These are phyloP conservation scores for Nestor notabilis DNA, from an alignment of 2,113 vertebrate species.

Conservation along the genomic window DNA sequence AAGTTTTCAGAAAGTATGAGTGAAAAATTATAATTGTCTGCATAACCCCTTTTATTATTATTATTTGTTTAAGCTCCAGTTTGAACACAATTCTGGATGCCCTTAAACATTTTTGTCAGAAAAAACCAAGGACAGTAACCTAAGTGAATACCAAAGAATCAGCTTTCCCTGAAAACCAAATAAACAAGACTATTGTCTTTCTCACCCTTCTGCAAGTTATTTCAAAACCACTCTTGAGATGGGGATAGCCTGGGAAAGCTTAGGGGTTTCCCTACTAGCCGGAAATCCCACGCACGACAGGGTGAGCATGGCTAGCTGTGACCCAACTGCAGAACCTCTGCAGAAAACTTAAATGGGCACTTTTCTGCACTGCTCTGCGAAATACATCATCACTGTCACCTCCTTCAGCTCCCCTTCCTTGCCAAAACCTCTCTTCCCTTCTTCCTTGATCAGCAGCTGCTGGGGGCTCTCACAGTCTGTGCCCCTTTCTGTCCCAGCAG, in stretches of 20 bases:
- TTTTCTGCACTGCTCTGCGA: background rate
- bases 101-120: accelerated
- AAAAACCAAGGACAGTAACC: accelerated
- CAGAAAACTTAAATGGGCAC: background rate
- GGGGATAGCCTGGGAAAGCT: background rate
- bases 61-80: background rate
- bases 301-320: background rate
- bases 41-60: constrained; percentile 2
- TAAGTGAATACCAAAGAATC: background rate
- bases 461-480: background rate
- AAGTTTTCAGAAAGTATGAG: background rate
- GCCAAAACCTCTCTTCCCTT: background rate
- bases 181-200: background rate
- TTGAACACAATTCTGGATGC: background rate
- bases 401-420: background rate
- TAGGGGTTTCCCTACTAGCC: background rate
- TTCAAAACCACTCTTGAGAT: background rate
- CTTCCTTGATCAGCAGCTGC: background rate
- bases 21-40: background rate
- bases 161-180: background rate
- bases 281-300: background rate
- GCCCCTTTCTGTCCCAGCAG: accelerated
- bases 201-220: background rate
- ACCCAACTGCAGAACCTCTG: accelerated
- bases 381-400: background rate